Evolutionary conservation across 2,888 invertebrate species (phyloP).

Genomic region (Catocala fraxini): DNA sequence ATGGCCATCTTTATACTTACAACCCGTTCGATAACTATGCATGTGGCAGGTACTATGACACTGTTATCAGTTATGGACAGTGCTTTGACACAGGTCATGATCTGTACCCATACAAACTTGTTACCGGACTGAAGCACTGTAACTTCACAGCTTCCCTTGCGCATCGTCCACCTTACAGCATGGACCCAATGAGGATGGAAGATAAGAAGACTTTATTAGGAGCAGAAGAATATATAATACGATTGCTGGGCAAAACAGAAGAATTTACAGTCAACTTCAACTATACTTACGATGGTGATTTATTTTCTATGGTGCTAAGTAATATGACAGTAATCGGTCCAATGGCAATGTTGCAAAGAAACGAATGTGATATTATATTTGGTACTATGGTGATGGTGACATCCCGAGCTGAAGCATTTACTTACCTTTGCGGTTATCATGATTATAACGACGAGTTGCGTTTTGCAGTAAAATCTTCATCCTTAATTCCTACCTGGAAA

Average conservation of each 20-base stretch:
- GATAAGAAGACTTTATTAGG: constrained; percentile 21
- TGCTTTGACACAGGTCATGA: constrained; percentile 50
- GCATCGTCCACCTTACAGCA: constrained; percentile 33
- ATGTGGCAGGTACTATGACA: constrained; percentile 65
- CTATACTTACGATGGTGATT: constrained; percentile 9
- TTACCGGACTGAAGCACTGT: constrained; percentile 63
- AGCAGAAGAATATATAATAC: constrained; percentile 36
- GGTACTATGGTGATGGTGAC: constrained; percentile 22
- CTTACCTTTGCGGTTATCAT: constrained; percentile 31
- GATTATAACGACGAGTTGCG: constrained; percentile 35
- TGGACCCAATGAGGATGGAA: constrained; percentile 27
- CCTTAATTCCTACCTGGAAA: constrained; percentile 33
- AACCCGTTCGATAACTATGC: constrained; percentile 69
- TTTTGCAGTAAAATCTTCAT: constrained; percentile 31
- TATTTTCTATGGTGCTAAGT: constrained; percentile 8
- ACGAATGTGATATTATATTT: constrained; percentile 30
- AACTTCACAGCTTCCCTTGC: constrained; percentile 53
- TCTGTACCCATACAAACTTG: constrained; percentile 57
- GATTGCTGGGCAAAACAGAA: constrained; percentile 32
- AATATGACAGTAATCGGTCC: constrained; percentile 23
- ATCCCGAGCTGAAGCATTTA: constrained; percentile 21
- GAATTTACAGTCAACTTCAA: constrained; percentile 31
- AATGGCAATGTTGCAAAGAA: constrained; percentile 25
- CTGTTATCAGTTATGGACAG: constrained; percentile 59
- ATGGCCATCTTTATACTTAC: constrained; percentile 62